Evolutionary conservation across 2,797 vertebrate genomes (phyloP).

Genomic region (Intellagama lesueurii): DNA sequence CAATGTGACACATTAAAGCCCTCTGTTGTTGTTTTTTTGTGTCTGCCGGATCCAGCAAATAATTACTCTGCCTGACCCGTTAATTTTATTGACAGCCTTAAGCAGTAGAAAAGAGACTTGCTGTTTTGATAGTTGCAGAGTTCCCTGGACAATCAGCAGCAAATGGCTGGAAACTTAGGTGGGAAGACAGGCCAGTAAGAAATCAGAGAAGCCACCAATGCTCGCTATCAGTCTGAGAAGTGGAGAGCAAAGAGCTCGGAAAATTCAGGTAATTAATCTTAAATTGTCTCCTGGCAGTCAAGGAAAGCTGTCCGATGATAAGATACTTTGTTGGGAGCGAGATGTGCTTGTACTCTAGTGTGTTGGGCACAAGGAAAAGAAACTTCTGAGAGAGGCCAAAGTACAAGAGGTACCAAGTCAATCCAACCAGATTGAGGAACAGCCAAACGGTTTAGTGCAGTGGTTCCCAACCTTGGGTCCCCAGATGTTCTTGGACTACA

Average conservation of each 20-base stretch:
- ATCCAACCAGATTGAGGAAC: not conserved
- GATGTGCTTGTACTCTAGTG: not conserved
- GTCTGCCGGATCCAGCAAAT: slow-evolving; percentile 25
- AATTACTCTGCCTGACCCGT: slow-evolving; percentile 27
- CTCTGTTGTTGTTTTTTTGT: not conserved
- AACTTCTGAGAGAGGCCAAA: not conserved
- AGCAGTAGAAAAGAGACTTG: slow-evolving; percentile 58
- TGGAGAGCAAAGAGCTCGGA: slow-evolving; percentile 46
- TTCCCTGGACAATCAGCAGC: slow-evolving; percentile 43
- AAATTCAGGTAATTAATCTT: slow-evolving; percentile 56
- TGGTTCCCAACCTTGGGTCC: too few relatives aligned
- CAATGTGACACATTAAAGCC: slow-evolving; percentile 30
- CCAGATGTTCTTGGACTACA: too few relatives aligned
- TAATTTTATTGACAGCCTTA: slow-evolving; percentile 66
- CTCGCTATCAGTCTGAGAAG: slow-evolving; percentile 32
- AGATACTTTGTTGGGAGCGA: slow-evolving; percentile 14
- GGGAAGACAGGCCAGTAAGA: slow-evolving; percentile 37
- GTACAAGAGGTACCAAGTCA: not conserved
- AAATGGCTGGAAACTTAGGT: slow-evolving; percentile 33
- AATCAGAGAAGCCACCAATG: slow-evolving; percentile 13
- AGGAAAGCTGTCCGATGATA: slow-evolving; percentile 27
- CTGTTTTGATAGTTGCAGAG: slow-evolving; percentile 36
- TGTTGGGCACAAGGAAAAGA: not conserved
- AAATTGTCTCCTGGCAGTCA: slow-evolving; percentile 60
- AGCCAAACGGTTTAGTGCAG: not conserved